Evolutionary conservation across 2,888 invertebrate genomes (phyloP).

Genomic region (Luperina nickerlii): DNA sequence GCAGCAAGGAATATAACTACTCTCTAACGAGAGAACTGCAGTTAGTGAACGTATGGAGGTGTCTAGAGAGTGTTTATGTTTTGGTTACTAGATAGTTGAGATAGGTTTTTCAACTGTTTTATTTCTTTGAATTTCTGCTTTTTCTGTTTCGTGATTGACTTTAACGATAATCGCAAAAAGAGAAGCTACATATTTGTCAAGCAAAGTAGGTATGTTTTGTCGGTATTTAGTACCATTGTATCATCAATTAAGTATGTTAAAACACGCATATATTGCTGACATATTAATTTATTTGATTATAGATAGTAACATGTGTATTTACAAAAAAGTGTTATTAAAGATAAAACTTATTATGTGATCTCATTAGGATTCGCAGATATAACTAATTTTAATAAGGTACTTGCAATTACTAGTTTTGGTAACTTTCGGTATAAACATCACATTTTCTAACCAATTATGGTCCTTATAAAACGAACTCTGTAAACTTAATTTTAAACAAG

Average conservation of each 20-base stretch:
- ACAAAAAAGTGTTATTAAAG: conserved; percentile 62
- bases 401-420: conserved; percentile 83
- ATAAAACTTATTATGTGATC: conserved; percentile 42
- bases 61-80: neutral
- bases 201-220: neutral
- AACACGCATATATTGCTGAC: conserved; percentile 40
- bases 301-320: conserved; percentile 65
- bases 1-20: no score
- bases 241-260: neutral
- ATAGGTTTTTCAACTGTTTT: neutral
- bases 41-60: neutral
- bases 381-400: conserved; percentile 62
- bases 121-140: neutral
- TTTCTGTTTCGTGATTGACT: neutral
- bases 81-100: neutral
- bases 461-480: neutral
- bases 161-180: neutral
- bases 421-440: conserved; percentile 74
- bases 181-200: neutral
- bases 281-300: conserved; percentile 60
- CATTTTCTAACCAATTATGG: conserved; percentile 29
- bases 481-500: conserved; percentile 19
- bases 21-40: no score
- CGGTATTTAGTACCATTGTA: neutral
- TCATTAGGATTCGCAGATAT: conserved; percentile 20